Base-by-base conservation (phyloP, 2,113 vertebrate species). In the Thunnus maccoyii region DNA sequence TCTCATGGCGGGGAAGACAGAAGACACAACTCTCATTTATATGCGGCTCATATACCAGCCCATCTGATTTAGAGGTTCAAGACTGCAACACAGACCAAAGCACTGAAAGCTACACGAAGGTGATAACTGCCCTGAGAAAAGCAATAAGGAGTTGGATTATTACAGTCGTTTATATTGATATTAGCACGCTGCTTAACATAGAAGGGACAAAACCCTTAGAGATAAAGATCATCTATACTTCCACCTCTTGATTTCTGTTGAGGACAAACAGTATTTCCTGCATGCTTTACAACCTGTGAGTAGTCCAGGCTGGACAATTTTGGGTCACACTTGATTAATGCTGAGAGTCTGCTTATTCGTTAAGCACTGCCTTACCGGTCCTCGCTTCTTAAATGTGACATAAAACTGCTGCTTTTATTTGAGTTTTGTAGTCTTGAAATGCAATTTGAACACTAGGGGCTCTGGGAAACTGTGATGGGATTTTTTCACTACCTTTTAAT, bases 321-420 rank as follows among this genome's bases (percentile, higher is more conserved):
- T 76, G 86, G 90, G 90, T 93, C 88, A 90, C 68, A 20, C 83
- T 84, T 90, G 92, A 93, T 92, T 69, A 90, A 94, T 90, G 89
- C 69, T 64, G 64, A 75, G 78, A 81, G 69, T 83, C 63, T 79
- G 76, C 74, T 61, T 89, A 65, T 84, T 83, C 16, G 58, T 85
- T 92, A 88, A 89, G 78, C 89, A 71, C 77, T 1, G 78, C 75
- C 72, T 41, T 41, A 9, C 36, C 48, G 4, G 1, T 48, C 25
- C 14, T 14, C 11, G 25, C 15, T 30, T 51, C 22, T 66, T 47
- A 6, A 15, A 47, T 48, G 62, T 10, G 44, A 48, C 14, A 15
- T 41, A 41, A 8, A 47, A 25, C 47, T 64, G 12, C 36, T 63
- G n/a, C 6, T 46, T 22, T 47, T 13, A 25, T 64, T 47, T 25